Conservation (phyloP, 2,113 vertebrate species). For the Litocranius walleri region DNA sequence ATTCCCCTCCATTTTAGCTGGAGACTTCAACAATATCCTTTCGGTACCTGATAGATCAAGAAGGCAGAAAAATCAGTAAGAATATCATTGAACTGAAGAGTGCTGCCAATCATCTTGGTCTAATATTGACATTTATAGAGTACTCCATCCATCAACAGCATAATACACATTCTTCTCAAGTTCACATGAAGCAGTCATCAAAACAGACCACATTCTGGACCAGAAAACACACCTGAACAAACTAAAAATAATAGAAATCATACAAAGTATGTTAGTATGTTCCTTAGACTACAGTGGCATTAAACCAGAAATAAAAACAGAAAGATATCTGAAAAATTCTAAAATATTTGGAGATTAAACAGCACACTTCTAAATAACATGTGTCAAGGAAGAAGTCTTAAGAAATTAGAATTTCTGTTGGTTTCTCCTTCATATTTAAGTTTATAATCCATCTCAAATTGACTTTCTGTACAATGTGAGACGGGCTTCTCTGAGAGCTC, state of each 20-base stretch:
- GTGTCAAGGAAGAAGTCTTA: neutral
- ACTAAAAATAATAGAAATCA: neutral
- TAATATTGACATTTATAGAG: neutral
- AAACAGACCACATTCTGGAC: neutral
- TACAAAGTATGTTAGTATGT: neutral
- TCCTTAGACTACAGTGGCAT: neutral
- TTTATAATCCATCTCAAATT: neutral
- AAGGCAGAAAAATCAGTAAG: slow-evolving; percentile 4
- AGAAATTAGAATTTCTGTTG: neutral
- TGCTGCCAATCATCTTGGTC: neutral
- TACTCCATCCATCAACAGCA: neutral
- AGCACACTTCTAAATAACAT: neutral
- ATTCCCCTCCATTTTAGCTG: neutral
- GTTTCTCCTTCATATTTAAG: slow-evolving; percentile 4
- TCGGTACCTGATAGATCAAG: neutral
- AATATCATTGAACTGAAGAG: neutral
- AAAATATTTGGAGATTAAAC: neutral
- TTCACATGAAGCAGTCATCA: neutral
- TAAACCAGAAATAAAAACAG: neutral
- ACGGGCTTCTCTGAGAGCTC: neutral
- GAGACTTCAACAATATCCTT: neutral
- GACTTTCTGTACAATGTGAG: neutral
- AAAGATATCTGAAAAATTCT: neutral
- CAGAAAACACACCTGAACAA: slow-evolving; percentile 8
- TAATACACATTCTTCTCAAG: neutral